Base-by-base conservation (phyloP, 1,140 invertebrate species). In the Drosophila lini region DNA sequence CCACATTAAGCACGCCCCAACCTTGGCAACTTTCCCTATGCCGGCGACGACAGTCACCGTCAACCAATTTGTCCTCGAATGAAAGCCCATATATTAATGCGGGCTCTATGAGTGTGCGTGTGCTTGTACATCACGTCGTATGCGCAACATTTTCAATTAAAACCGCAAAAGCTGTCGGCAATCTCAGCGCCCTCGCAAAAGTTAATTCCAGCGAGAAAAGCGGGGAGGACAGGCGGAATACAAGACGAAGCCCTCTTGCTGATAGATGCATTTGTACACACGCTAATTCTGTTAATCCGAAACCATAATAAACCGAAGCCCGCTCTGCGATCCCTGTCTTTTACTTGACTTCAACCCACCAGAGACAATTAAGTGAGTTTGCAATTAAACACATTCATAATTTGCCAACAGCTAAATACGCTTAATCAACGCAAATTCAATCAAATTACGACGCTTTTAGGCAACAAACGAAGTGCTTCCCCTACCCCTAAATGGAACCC, bases 371-470 rank as follows among this genome's bases (percentile, higher is more conserved):
- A 82, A 88, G 79, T 70, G 71, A 74, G 70, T 80, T 86, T 74
- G 67, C 82, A 88, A 86, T 86, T 86, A 88, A 75, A 88, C 76
- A 76, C 83, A 86, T 82, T 76, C 83, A 88, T 86, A 86, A 88
- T 82, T 80, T 86, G 76, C 83, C 71, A 62, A 82, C 57, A 82
- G 80, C 83, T 80, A 86, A 86, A 86, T 86, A 86, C 71, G 76
- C 76, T 88, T 86, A 88, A 86, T 86, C 83, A 86, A 88, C 83
- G 80, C 71, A 88, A 86, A 86, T 77, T 86, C 83, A 86, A 86
- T 86, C 76, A 82, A 86, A 88, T 86, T 86, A 86, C 71, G 58
- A 70, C 83, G 79, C 75, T 86, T 81, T 76, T 77, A 73, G 73
- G 79, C 83, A 67, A 70, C 79, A 81, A 69, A 78, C 55, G 41